Conservation (phyloP, 2,797 vertebrate genomes). For the Hoplostethus atlanticus region DNA sequence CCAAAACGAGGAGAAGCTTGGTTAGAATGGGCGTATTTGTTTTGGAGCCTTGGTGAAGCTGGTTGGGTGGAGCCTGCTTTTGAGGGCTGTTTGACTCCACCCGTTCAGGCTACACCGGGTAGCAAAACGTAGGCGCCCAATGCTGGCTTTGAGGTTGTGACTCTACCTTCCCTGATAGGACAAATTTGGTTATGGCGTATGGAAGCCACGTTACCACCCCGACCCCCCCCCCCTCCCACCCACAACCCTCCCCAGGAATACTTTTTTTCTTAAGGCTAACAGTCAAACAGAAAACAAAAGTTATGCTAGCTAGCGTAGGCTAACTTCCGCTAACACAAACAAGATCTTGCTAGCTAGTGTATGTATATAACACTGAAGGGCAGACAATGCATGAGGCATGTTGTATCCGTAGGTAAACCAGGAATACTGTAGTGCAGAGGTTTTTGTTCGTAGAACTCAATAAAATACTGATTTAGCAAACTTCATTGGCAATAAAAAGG, state of each 20-base stretch:
- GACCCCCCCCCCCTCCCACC: constrained; percentile 33
- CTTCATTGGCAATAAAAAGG: constrained; percentile 90
- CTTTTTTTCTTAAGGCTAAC: constrained; percentile 86
- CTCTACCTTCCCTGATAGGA: constrained; percentile 82
- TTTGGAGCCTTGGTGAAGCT: constrained; percentile 38
- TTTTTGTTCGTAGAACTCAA: constrained; percentile 87
- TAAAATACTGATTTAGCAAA: constrained; percentile 90
- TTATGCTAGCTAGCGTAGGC: constrained; percentile 74
- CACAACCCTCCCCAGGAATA: constrained; percentile 62
- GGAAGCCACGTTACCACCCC: constrained; percentile 58
- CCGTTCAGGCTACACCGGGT: constrained; percentile 10
- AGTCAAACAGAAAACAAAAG: constrained; percentile 78
- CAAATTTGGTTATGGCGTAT: constrained; percentile 78
- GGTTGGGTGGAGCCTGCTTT: not conserved
- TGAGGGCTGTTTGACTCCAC: constrained; percentile 13
- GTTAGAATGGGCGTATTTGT: constrained; percentile 40
- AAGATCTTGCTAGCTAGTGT: constrained; percentile 70
- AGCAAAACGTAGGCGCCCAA: constrained; percentile 53
- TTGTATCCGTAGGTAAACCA: constrained; percentile 84
- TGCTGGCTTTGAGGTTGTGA: constrained; percentile 80
- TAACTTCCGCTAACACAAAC: constrained; percentile 70
- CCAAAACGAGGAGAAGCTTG: constrained; percentile 62
- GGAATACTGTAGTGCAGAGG: constrained; percentile 88
- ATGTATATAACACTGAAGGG: constrained; percentile 84
- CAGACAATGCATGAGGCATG: constrained; percentile 83